Conservation (phyloP, 2,797 vertebrate genomes). For the Paramormyrops hopkinsi region DNA sequence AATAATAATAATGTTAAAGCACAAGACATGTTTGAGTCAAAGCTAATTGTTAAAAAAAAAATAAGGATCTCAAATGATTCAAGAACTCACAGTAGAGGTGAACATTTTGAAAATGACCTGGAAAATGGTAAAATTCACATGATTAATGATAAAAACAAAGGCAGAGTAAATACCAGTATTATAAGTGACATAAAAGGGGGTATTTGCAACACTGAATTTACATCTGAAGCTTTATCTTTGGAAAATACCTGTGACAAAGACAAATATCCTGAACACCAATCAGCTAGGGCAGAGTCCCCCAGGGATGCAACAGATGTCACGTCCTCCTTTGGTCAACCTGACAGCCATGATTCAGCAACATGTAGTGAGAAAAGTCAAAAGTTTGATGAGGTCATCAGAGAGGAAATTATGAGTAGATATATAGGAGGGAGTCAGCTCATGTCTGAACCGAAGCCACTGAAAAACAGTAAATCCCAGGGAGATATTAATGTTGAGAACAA, state of each 20-base stretch:
- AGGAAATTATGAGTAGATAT: slow-evolving; percentile 73
- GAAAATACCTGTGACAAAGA: slow-evolving; percentile 63
- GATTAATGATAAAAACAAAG: slow-evolving; percentile 58
- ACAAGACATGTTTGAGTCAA: background rate
- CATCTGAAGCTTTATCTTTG: slow-evolving; percentile 75
- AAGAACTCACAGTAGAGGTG: background rate
- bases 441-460: slow-evolving; percentile 80
- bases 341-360: slow-evolving; percentile 60
- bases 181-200: slow-evolving; percentile 50
- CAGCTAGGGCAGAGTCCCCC: slow-evolving; percentile 28
- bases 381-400: slow-evolving; percentile 80
- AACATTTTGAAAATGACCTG: slow-evolving; percentile 40
- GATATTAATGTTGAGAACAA: slow-evolving; percentile 79
- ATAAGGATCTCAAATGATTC: background rate
- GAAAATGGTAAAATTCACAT: slow-evolving; percentile 73
- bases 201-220: slow-evolving; percentile 65
- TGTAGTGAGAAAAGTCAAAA: slow-evolving; percentile 76
- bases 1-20: background rate
- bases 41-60: background rate
- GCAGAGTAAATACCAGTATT: slow-evolving; percentile 47
- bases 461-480: slow-evolving; percentile 68
- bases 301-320: background rate
- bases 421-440: slow-evolving; percentile 75
- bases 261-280: slow-evolving; percentile 38
- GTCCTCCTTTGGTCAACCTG: background rate